Base-by-base conservation (phyloP, 1,140 invertebrate species). In the Agraylea sexmaculata region DNA sequence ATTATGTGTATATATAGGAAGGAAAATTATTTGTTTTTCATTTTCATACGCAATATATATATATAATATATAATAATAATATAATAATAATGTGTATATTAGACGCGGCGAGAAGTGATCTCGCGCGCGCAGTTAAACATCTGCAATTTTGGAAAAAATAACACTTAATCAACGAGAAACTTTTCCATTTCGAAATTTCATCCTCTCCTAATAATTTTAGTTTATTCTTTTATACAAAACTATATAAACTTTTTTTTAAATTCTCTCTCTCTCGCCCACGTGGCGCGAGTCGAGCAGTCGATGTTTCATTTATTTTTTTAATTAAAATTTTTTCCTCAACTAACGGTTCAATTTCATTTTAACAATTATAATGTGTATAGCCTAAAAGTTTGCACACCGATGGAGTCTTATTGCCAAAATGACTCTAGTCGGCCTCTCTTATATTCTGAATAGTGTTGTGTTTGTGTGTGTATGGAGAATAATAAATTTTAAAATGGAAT, bases 211-310 rank as follows among this genome's bases (percentile, higher is more conserved):
- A n/a, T n/a, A n/a, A n/a, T n/a, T n/a, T n/a, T n/a, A n/a, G n/a
- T n/a, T n/a, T n/a, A n/a, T n/a, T 49, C 45, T 45, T 49, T 49
- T 45, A 49, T 49, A 49, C 43, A 49, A 49, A 49, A 49, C 47
- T 49, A 49, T 49, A 49, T 49, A 49, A 35, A 45, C 42, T 38
- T 37, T 37, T 27, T 12, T 12, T 43, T 46, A 49, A n/a, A n/a
- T n/a, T n/a, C n/a, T n/a, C n/a, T n/a, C n/a, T n/a, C n/a, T n/a
- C n/a, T n/a, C n/a, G n/a, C n/a, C n/a, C n/a, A n/a, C n/a, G n/a
- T n/a, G n/a, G n/a, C n/a, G n/a, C n/a, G n/a, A n/a, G n/a, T n/a
- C n/a, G n/a, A n/a, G n/a, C n/a, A n/a, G n/a, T n/a, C n/a, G n/a
- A n/a, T n/a, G n/a, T n/a, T n/a, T n/a, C n/a, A n/a, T n/a, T n/a